These are phyloP conservation scores for Rhinopomastus cyanomelas DNA, from an alignment of 2,113 vertebrate genomes.

Conservation along the genomic window DNA sequence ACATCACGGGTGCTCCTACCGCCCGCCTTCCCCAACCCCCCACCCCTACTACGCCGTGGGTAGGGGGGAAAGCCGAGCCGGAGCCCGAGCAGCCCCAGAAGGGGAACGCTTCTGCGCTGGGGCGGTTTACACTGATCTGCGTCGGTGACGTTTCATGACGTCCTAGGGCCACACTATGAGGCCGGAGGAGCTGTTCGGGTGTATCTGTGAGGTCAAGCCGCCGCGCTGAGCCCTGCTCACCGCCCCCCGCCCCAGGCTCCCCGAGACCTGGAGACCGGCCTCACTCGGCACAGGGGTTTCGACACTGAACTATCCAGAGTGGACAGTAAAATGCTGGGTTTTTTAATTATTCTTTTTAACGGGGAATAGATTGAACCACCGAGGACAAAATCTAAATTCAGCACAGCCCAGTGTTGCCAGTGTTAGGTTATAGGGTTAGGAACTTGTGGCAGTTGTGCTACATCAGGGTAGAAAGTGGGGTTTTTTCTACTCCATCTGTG, in stretches of 20 bases:
- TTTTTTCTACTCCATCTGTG: neutral
- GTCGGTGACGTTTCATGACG: neutral
- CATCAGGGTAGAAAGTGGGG: neutral
- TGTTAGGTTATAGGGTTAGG: neutral
- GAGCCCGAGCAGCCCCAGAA: fast-evolving
- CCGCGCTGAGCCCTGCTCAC: too few species aligned
- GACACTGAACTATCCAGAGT: neutral
- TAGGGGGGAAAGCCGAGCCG: neutral
- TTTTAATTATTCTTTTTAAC: neutral
- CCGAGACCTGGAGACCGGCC: too few species aligned
- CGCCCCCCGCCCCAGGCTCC: too few species aligned
- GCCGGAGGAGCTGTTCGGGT: neutral
- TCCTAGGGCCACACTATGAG: neutral
- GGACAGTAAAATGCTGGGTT: neutral
- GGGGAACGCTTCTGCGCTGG: fast-evolving
- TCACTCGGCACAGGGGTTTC: neutral
- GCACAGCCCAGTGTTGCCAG: neutral
- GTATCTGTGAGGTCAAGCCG: neutral
- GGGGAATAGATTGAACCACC: neutral
- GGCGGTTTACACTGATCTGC: neutral
- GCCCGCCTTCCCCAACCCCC: too few species aligned
- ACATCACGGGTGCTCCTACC: neutral
- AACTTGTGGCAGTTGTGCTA: neutral
- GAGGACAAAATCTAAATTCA: neutral
- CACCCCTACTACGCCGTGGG: neutral